These are phyloP conservation scores for Campylomormyrus numenius DNA, from an alignment of 2,113 vertebrate species.

Conservation along the genomic window DNA sequence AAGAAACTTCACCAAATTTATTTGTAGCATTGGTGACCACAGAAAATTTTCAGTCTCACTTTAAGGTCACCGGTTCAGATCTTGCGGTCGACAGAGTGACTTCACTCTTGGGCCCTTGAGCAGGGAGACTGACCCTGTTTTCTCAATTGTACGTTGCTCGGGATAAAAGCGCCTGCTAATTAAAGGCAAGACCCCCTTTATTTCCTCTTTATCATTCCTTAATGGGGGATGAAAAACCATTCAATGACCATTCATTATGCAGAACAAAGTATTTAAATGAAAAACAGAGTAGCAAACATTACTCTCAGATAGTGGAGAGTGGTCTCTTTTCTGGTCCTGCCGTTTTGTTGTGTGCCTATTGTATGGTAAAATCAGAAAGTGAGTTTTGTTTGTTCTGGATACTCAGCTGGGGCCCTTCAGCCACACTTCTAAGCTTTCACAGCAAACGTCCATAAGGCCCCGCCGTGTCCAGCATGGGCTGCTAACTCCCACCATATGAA, in stretches of 20 bases:
- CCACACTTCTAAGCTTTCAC: constrained; percentile 26
- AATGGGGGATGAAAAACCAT: background rate
- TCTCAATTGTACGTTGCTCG: background rate
- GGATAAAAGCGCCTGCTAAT: background rate
- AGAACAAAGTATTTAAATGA: background rate
- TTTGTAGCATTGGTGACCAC: background rate
- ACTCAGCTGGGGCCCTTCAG: constrained; percentile 2
- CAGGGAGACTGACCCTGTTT: background rate
- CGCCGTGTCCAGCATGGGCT: constrained; percentile 13
- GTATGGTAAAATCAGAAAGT: constrained; percentile 13
- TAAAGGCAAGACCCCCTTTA: background rate
- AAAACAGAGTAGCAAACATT: background rate
- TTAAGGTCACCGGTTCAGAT: background rate
- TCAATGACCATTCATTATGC: background rate
- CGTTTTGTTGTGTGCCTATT: background rate
- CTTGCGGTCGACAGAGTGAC: background rate
- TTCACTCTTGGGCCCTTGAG: background rate
- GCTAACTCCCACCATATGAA: constrained; percentile 13
- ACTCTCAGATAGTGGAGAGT: background rate
- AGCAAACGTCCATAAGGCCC: constrained; percentile 22
- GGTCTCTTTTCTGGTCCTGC: background rate
- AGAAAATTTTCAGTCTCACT: background rate
- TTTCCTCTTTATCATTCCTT: background rate
- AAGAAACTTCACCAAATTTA: background rate
- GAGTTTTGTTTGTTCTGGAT: constrained; percentile 29